These are phyloP conservation scores for Bombus sylvicola DNA, from an alignment of 1,140 invertebrate species.

Conservation along the genomic window DNA sequence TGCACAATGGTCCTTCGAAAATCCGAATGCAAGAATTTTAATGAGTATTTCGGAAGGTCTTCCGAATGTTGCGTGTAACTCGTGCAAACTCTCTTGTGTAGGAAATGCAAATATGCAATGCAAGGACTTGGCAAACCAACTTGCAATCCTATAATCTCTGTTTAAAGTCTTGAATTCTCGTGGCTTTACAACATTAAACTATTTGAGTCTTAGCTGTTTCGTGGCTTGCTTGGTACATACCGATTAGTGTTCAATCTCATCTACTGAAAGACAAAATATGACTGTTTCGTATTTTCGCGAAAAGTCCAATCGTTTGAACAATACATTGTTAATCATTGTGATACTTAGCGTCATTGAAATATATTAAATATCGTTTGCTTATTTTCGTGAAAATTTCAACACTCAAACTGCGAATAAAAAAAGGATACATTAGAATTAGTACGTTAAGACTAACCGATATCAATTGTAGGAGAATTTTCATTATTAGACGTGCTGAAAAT, in stretches of 20 bases:
- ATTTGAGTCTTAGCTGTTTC: slow-evolving; percentile 20
- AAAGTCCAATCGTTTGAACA: too few species aligned
- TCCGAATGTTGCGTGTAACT: neutral
- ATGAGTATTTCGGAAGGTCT: neutral
- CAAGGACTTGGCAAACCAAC: slow-evolving; percentile 11
- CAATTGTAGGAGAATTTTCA: too few species aligned
- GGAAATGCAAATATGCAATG: neutral
- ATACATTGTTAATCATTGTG: too few species aligned
- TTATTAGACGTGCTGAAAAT: too few species aligned
- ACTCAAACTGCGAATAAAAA: too few species aligned
- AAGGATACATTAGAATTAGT: too few species aligned
- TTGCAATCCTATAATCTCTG: slow-evolving; percentile 25
- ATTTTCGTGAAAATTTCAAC: neutral
- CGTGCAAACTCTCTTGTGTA: neutral
- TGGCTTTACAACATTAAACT: neutral
- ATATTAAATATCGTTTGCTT: too few species aligned
- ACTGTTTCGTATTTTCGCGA: neutral
- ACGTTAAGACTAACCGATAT: too few species aligned
- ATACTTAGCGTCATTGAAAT: too few species aligned
- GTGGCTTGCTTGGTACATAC: neutral
- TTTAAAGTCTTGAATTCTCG: slow-evolving; percentile 17
- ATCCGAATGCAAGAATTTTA: neutral
- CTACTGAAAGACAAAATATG: neutral
- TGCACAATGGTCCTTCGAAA: neutral
- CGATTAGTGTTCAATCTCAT: neutral